These are phyloP conservation scores for Esperia sulphurella DNA, from an alignment of 2,888 invertebrate genomes.

Conservation along the genomic window DNA sequence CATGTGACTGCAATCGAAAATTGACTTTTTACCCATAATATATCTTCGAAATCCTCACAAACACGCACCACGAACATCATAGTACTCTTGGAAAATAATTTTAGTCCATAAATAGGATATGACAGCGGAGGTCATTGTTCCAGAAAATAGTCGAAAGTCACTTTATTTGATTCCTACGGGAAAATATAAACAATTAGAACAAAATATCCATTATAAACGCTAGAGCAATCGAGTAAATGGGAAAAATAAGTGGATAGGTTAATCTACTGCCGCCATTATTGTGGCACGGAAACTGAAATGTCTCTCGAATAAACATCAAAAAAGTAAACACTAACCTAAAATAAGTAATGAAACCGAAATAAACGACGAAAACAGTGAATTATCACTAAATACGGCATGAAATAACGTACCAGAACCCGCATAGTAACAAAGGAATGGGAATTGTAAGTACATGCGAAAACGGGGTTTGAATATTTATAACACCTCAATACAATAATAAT, in stretches of 20 bases:
- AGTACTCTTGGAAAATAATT: slow-evolving; percentile 68
- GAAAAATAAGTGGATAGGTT: slow-evolving; percentile 69
- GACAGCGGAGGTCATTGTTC: slow-evolving; percentile 74
- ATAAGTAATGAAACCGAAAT: slow-evolving; percentile 26
- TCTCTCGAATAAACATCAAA: slow-evolving; percentile 71
- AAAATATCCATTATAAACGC: slow-evolving; percentile 36
- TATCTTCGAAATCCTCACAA: slow-evolving; percentile 52
- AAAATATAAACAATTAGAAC: slow-evolving; percentile 54
- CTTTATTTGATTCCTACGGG: slow-evolving; percentile 54
- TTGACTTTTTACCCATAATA: slow-evolving; percentile 56
- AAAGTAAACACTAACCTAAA: slow-evolving; percentile 72
- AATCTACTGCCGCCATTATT: slow-evolving; percentile 78
- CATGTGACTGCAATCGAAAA: slow-evolving; percentile 76
- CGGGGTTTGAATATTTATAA: slow-evolving; percentile 65
- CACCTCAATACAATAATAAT: slow-evolving; percentile 31
- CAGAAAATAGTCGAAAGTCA: slow-evolving; percentile 59
- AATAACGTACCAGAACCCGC: slow-evolving; percentile 31
- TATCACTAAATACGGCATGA: slow-evolving; percentile 19
- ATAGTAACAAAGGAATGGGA: slow-evolving; percentile 64
- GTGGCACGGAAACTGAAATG: slow-evolving; percentile 75
- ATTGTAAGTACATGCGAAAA: slow-evolving; percentile 64
- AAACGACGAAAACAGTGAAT: slow-evolving; percentile 15
- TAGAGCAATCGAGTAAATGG: slow-evolving; percentile 35
- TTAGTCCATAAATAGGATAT: slow-evolving; percentile 68
- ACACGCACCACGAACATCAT: slow-evolving; percentile 51